These are phyloP conservation scores for Pseudanteris insignis DNA, from an alignment of 2,888 invertebrate genomes.

Conservation along the genomic window DNA sequence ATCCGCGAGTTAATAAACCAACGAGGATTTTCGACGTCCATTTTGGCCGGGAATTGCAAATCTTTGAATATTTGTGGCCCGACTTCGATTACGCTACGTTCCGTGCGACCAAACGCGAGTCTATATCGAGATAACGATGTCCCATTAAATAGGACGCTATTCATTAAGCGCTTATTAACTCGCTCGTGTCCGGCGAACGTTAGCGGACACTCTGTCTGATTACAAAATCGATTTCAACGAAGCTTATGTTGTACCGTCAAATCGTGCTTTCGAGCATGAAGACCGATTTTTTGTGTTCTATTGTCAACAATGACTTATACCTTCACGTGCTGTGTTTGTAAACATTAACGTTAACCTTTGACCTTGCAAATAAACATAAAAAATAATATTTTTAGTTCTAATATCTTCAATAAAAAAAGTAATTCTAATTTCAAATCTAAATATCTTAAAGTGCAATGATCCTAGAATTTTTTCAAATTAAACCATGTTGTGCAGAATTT, in stretches of 20 bases:
- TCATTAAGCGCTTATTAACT: slow-evolving; percentile 52
- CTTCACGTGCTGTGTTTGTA: no score
- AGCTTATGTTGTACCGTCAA: slow-evolving; percentile 23
- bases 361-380: no score
- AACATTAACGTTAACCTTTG: no score
- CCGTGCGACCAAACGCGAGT: slow-evolving; percentile 10
- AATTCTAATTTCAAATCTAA: no score
- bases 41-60: slow-evolving; percentile 10
- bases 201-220: slow-evolving; percentile 49
- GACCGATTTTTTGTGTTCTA: no score
- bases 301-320: no score
- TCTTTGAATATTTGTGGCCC: slow-evolving; percentile 10
- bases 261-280: slow-evolving; percentile 15
- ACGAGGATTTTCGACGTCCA: not conserved
- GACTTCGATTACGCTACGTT: no score
- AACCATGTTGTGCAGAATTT: no score
- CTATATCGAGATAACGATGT: slow-evolving; percentile 50
- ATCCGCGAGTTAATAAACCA: slow-evolving; percentile 6
- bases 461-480: no score
- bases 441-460: no score
- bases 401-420: no score
- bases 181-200: slow-evolving; percentile 51
- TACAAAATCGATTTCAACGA: slow-evolving; percentile 35
- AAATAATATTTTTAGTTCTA: no score
- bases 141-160: slow-evolving; percentile 53